Percentiles rank a stretch among this genome's conserved stretches.
These are phyloP conservation scores for Garra rufa DNA, from an alignment of 2,113 vertebrate species.

Conservation along the genomic window DNA sequence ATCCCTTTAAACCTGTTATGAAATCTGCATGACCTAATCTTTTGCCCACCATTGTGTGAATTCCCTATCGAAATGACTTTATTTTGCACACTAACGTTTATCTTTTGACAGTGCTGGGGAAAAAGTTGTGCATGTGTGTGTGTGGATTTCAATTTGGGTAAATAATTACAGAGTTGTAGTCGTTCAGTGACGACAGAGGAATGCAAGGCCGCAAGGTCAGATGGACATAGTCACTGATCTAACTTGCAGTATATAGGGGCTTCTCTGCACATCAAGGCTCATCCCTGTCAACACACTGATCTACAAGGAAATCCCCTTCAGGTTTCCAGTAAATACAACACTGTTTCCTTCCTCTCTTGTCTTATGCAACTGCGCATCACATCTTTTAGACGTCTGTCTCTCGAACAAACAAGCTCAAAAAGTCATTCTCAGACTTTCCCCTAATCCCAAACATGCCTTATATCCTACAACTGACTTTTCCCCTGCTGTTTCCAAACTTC, in stretches of 20 bases:
- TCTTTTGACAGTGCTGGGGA: not conserved
- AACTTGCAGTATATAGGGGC: not conserved
- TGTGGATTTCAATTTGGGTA: constrained; percentile 16
- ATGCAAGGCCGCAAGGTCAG: constrained; percentile 34
- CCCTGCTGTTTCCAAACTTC: not conserved
- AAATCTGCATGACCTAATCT: not conserved
- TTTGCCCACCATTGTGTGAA: not conserved
- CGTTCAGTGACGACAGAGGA: constrained; percentile 43
- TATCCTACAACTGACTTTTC: not conserved
- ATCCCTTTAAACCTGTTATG: not conserved
- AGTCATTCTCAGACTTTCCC: not conserved
- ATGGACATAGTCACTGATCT: constrained; percentile 19
- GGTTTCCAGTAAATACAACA: not conserved
- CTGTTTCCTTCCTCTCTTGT: not conserved
- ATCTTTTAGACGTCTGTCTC: not conserved
- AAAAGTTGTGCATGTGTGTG: not conserved
- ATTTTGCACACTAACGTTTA: not conserved
- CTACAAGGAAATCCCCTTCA: constrained; percentile 14
- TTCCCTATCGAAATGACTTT: not conserved
- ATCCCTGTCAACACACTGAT: constrained; percentile 17
- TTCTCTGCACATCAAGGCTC: not conserved
- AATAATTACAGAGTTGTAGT: constrained; percentile 47
- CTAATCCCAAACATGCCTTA: not conserved
- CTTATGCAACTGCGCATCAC: not conserved
- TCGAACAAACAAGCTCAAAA: not conserved